Base-by-base conservation (phyloP, 2,113 vertebrate genomes). In the Nanorana parkeri region DNA sequence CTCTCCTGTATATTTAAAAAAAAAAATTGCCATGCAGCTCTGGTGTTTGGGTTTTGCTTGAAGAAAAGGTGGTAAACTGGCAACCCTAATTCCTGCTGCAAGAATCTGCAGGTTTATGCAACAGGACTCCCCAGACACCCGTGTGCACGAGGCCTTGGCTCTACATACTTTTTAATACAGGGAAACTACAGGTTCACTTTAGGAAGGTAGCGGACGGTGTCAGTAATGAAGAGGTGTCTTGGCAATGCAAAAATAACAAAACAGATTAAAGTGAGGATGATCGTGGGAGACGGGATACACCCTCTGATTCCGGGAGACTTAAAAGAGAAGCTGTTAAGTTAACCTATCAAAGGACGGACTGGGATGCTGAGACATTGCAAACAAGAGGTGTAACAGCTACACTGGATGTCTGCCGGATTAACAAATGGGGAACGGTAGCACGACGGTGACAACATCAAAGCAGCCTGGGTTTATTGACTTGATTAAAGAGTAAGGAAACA, bases 391-490 rank as follows among this genome's bases (percentile, higher is more conserved):
- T 75, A 75, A 82, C 47, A 75, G 71, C 60, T 68, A 26, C 77
- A 56, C 54, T 79, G 65, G 28, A 54, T 79, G 65, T 79, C 77
- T 75, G 80, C 28, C 2, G 60, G 79, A 82, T 82, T 74, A 82
- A 75, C 80, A 58, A 75, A 82, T 82, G 71, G 80, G 58, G 80
- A 75, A 75, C 63, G 71, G 80, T 82, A 75, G 80, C 80, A 82
- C 23, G 51, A 75, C 80, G 75, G 71, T 32, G 71, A 73, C 47
- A 64, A 82, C 80, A 41, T 82, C 80, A 82, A 82, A 82, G 80
- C 19, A 5, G 26, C 51, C 15, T 1, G 21, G 61, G 51, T 75
- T 82, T 75, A 82, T 75, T 82, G 60, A 82, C 80, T 75, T 82
- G 80, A 82, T 75, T 75, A 82, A 82, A 82, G 71, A 67, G 71